Base-by-base conservation (phyloP, 2,113 vertebrate genomes). In the Bungarus multicinctus region DNA sequence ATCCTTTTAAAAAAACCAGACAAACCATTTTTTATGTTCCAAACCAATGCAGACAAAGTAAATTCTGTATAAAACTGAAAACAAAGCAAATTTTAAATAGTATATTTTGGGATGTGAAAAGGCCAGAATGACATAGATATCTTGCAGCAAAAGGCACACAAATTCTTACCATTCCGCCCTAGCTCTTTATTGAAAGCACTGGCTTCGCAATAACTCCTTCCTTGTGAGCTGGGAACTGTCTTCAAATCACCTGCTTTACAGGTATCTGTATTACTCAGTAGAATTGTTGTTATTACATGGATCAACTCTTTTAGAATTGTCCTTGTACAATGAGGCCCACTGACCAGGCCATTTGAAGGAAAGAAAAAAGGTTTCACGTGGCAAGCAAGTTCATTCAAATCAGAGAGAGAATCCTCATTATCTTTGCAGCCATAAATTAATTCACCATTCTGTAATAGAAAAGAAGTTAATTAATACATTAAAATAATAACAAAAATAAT, bases 351-450 rank as follows among this genome's bases (percentile, higher is more conserved):
- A 0, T 98, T 98, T 93, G 97, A 97, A 1, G 98, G 98, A 74
- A 98, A 98, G 95, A 99, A 99, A 97, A 99, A 99, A 3, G 99
- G 98, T 95, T 98, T 98, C 94, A 99, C 97, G 64, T 99, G 99
- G 94, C 97, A 97, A 9, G 99, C 97, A 0, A 99, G 98, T 87
- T 98, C 98, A 0, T 97, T 98, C 95, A 98, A 96, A 96, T 99
- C 99, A 27, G 97, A 97, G 0, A 96, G 96, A 0, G 98, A 97
- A 86, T 99, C 98, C 27, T 98, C 98, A 53, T 98, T 98, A 47
- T 99, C 99, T 90, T 97, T 98, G 93, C 99, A 99, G 96, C 99
- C 98, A 94, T 99, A 99, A 55, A 99, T 98, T 95, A 99, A 98
- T 95, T 99, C 98, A 20, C 99, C 99, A 0, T 99, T 99, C 99